Evolutionary conservation across 2,888 invertebrate species (phyloP).

Genomic region (Pomacea canaliculata): DNA sequence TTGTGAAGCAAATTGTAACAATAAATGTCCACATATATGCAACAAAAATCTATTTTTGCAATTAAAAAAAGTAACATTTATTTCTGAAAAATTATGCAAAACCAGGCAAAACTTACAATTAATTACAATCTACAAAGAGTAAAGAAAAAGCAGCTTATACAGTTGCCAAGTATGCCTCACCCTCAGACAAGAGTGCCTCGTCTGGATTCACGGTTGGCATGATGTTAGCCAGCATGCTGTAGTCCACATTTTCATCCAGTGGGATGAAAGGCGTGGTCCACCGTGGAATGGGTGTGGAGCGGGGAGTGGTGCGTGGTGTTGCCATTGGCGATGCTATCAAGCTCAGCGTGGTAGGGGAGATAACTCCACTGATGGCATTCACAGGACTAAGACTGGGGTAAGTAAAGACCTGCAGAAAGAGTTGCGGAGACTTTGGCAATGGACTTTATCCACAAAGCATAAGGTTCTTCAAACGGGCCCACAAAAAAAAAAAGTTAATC

Average conservation of each 20-base stretch:
- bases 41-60: too few species aligned
- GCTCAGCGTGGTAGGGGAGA: conserved; percentile 89
- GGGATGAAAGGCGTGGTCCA: conserved; percentile 91
- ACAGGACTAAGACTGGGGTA: conserved; percentile 89
- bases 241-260: conserved; percentile 87
- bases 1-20: too few species aligned
- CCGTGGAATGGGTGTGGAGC: conserved; percentile 76
- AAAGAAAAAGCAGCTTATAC: conserved; percentile 31
- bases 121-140: too few species aligned
- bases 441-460: background rate
- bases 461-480: background rate
- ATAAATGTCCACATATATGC: too few species aligned
- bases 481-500: background rate
- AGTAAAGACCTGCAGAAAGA: conserved; percentile 83
- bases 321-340: conserved; percentile 82
- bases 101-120: too few species aligned
- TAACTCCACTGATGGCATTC: conserved; percentile 84
- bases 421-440: conserved; percentile 5
- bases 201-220: conserved; percentile 74
- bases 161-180: conserved; percentile 32
- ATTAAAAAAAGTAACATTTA: too few species aligned
- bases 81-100: too few species aligned
- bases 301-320: conserved; percentile 62
- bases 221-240: conserved; percentile 84
- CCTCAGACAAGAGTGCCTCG: conserved; percentile 78